These are phyloP conservation scores for Erinaceus europaeus DNA, from an alignment of 2,113 vertebrate species.

Conservation along the genomic window DNA sequence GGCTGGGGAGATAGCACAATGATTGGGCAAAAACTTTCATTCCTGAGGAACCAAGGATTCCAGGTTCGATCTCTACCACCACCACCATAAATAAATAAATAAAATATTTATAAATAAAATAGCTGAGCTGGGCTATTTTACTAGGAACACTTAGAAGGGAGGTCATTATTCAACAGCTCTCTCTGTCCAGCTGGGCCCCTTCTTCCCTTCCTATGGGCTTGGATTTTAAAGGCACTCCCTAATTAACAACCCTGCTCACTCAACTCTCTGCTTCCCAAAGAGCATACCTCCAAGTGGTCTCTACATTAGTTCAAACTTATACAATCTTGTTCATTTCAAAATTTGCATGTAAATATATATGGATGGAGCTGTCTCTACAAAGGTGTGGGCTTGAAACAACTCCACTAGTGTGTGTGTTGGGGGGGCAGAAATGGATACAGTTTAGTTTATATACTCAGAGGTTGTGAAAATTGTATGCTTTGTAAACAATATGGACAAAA, in stretches of 20 bases:
- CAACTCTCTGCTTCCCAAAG: background rate
- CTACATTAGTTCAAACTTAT: background rate
- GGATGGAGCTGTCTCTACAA: background rate
- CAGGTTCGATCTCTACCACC: no score
- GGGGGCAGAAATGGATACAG: background rate
- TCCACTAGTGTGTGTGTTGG: background rate
- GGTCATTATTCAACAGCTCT: background rate
- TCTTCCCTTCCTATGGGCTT: background rate
- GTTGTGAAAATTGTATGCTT: background rate
- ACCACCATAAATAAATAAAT: no score
- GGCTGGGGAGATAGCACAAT: no score
- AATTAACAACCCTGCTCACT: no score
- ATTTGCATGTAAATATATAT: background rate
- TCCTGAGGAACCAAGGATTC: no score
- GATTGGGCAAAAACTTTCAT: no score
- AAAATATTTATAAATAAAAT: no score
- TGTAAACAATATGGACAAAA: no score
- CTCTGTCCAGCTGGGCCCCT: background rate
- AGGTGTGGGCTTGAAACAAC: background rate
- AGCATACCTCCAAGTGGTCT: background rate
- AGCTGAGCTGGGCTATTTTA: background rate
- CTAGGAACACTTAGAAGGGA: no score
- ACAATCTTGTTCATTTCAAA: background rate
- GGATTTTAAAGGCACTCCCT: no score
- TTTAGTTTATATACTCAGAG: background rate